Base-by-base conservation (phyloP, 2,797 vertebrate species). In the Champsocephalus gunnari region DNA sequence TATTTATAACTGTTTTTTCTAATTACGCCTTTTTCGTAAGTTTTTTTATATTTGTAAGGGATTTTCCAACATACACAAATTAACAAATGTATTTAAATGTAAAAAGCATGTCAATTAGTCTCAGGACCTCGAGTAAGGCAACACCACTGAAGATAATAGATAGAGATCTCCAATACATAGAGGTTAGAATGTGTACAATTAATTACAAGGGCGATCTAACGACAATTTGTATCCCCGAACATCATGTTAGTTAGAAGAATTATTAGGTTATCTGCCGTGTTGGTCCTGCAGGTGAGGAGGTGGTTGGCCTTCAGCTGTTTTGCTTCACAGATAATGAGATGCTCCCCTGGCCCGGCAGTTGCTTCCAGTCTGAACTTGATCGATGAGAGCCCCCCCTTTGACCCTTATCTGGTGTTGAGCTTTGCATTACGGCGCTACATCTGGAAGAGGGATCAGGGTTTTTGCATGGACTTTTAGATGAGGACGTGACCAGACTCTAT, bases 401-500 rank as follows among this genome's bases (percentile, higher is more conserved):
- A 93, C 91, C 92, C 88, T 89, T 89, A 90, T 92, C 92, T 93
- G 83, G 84, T 89, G 84, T 82, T 83, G 80, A 73, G 75, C 81
- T 88, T 83, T 83, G 74, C 90, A 75, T 84, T 83, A 65, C 45
- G 79, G 74, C 62, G 86, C 67, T 86, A 88, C 92, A 94, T 93
- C 93, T 93, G 92, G 91, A 89, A 80, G 81, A 92, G 56, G 89
- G 79, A 92, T 93, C 88, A 91, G 77, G 60, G 50, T 62, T 82
- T 88, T 77, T 82, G 82, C 75, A 51, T 82, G 72, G 80, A 79
- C 81, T 83, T 88, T 73, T 81, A 86, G 83, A 87, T 75, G 80
- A 89, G 91, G 82, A 93, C 86, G 89, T 93, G 93, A 92, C 90
- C 87, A 89, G 91, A 90, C 90, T 91, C 71, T 72, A 75, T 84